Evolutionary conservation across 2,113 vertebrate species (phyloP), one percentile per base, ranked within the genome.

Genomic region (Anguilla rostrata): DNA sequence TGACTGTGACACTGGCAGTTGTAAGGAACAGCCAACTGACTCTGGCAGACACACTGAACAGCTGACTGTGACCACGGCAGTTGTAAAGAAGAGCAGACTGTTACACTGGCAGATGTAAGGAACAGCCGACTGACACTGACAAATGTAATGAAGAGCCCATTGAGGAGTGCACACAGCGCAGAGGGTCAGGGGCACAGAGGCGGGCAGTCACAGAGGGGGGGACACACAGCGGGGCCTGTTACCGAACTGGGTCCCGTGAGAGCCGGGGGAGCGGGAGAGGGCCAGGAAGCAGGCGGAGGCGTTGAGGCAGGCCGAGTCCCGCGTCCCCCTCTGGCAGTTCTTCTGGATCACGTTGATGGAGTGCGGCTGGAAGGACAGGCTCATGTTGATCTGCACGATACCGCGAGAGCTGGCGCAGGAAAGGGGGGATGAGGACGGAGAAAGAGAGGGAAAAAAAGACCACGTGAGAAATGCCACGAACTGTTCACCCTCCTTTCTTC

Each of bases 311-410:
- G 96, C 94, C 0, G 97, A 97, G 0, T 97, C 94, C 79, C 96
- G 90, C 85, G 95, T 94, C 0, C 95, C 88, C 0, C 95, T 92
- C 40, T 90, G 95, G 88, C 98, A 99, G 90, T 96, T 96, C 91
- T 93, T 96, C 88, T 95, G 97, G 18, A 98, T 96, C 86, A 99
- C 96, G 0, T 96, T 98, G 93, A 99, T 95, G 83, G 96, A 94
- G 0, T 96, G 85, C 0, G 98, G 98, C 86, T 93, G 95, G 92
- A 97, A 96, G 0, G 91, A 91, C 91, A 99, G 83, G 0, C 94
- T 93, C 0, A 95, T 91, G 0, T 94, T 94, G 88, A 99, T 93
- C 89, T 92, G 95, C 6, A 99, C 92, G 0, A 99, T 97, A 88
- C 94, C 94, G 12, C 94, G 95, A 82, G 98, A 98, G 89, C 98